These are phyloP conservation scores for Lutraria lutraria DNA, from an alignment of 2,888 invertebrate species.

Conservation along the genomic window DNA sequence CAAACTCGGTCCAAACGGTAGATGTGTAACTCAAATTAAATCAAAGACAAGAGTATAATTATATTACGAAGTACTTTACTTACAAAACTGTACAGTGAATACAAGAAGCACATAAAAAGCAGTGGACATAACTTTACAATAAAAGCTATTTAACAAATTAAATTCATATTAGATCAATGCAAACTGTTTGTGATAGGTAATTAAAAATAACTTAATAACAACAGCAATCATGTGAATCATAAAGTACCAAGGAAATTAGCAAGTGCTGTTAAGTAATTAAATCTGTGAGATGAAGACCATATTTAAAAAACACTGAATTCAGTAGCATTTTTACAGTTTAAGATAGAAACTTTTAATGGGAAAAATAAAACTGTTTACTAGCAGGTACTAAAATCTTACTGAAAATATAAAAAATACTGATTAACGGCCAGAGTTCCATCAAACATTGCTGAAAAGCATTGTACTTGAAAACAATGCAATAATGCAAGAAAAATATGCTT, in stretches of 20 bases:
- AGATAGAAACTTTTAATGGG: neutral
- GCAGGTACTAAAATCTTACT: slow-evolving; percentile 5
- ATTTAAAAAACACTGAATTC: neutral
- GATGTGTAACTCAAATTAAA: neutral
- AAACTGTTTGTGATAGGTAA: slow-evolving; percentile 5
- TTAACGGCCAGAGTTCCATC: neutral
- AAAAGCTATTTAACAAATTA: slow-evolving; percentile 9
- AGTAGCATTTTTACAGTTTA: neutral
- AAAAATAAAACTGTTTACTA: neutral
- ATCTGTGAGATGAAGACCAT: neutral
- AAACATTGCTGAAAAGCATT: neutral
- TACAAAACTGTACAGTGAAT: slow-evolving; percentile 3
- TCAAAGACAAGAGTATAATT: neutral
- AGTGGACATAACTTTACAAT: neutral
- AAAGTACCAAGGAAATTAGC: slow-evolving; percentile 8
- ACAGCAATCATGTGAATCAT: neutral
- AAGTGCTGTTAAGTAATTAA: neutral
- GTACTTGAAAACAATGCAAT: too few relatives aligned
- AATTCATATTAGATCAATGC: neutral
- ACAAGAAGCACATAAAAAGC: slow-evolving; percentile 6
- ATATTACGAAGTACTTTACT: neutral
- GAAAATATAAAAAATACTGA: neutral
- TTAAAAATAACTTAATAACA: neutral
- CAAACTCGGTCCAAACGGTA: neutral
- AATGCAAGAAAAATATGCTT: too few relatives aligned